Conservation (phyloP, 2,113 vertebrate genomes). For the Microcebus griseorufus region DNA sequence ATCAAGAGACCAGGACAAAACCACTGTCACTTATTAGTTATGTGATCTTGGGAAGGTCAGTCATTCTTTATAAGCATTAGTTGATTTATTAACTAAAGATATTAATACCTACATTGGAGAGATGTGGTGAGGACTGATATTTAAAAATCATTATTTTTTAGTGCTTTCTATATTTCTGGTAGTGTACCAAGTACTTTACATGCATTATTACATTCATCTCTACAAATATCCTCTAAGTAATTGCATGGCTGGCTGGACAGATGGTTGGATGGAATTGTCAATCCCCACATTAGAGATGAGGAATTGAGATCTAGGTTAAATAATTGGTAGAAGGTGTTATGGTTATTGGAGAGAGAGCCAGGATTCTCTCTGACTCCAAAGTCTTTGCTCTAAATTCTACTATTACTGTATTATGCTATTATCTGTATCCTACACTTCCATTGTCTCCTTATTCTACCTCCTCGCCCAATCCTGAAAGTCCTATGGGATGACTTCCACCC, state of each 20-base stretch:
- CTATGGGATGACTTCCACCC: neutral
- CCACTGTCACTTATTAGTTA: neutral
- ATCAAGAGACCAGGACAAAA: neutral
- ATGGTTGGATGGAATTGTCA: neutral
- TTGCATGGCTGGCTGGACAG: neutral
- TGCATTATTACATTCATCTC: neutral
- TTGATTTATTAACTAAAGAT: neutral
- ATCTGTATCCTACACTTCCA: neutral
- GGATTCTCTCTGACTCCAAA: neutral
- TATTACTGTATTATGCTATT: neutral
- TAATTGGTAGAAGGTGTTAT: neutral
- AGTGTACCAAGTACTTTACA: neutral
- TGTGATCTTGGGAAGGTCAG: neutral
- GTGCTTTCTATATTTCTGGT: neutral
- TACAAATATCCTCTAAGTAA: neutral
- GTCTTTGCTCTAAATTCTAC: neutral
- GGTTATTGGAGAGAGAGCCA: neutral
- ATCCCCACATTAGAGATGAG: neutral
- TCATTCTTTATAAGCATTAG: neutral
- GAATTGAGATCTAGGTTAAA: neutral
- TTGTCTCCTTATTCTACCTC: neutral
- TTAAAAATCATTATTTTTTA: neutral
- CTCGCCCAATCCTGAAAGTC: neutral
- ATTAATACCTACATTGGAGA: neutral
- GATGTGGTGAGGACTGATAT: neutral